phyloP scores from a whole-genome alignment of 2,797 vertebrate genomes.

The Molossus molossus region DNA sequence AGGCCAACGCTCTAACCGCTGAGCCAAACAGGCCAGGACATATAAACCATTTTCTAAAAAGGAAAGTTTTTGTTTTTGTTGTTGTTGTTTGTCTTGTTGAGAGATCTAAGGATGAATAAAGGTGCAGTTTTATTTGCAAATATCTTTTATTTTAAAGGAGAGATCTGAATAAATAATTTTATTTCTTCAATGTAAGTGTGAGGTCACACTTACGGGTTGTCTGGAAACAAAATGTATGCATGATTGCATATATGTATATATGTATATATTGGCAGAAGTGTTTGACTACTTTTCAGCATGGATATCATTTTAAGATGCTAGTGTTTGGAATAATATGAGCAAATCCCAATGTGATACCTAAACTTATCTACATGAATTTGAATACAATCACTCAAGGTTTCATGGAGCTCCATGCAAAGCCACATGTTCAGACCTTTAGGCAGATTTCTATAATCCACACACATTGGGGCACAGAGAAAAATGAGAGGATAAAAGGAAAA shows the following conservation, averaged over 20 bases:
- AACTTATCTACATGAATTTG: slow-evolving; percentile 11
- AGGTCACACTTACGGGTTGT: neutral
- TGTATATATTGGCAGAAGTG: neutral
- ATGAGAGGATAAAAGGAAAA: neutral
- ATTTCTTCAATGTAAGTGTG: neutral
- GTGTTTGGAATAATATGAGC: neutral
- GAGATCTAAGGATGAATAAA: slow-evolving; percentile 58
- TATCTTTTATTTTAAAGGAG: slow-evolving; percentile 17
- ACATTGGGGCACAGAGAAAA: slow-evolving; percentile 36
- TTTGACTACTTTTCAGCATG: neutral
- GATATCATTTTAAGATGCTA: neutral
- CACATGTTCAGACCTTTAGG: slow-evolving; percentile 27
- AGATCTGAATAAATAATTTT: slow-evolving; percentile 16
- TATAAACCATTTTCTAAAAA: slow-evolving; percentile 21
- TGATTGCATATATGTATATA: neutral
- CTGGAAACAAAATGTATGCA: slow-evolving; percentile 8
- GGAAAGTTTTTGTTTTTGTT: neutral
- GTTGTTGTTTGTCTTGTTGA: neutral
- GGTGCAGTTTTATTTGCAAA: neutral
- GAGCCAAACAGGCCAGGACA: too few relatives aligned
- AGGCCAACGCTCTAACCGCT: too few relatives aligned
- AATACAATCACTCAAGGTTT: slow-evolving; percentile 33
- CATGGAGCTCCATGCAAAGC: neutral
- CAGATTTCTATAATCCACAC: neutral
- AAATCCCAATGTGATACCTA: neutral